phyloP scores from a whole-genome alignment of 2,888 invertebrate species.

The Microctonus aethiopoides region DNA sequence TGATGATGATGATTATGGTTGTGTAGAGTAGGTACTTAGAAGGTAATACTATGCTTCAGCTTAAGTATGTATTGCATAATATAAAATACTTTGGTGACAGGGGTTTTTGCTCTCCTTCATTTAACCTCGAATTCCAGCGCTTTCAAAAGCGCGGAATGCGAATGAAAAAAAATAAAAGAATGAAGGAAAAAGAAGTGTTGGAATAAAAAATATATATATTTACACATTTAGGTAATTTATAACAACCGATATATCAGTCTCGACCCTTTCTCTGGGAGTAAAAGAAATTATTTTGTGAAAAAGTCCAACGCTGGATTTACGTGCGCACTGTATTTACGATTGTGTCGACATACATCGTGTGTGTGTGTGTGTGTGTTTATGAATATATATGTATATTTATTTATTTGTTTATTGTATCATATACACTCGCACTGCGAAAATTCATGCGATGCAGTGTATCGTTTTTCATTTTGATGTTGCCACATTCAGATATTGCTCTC shows the following conservation, averaged over 20 bases:
- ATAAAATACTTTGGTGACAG: too few species aligned
- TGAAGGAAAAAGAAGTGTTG: neutral
- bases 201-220: neutral
- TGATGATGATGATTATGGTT: neutral
- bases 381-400: neutral
- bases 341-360: neutral
- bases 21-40: neutral
- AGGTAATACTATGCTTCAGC: neutral
- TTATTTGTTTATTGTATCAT: neutral
- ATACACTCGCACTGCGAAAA: neutral
- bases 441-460: neutral
- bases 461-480: neutral
- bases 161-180: neutral
- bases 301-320: slow-evolving; percentile 37
- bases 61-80: too few species aligned
- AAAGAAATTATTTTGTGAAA: slow-evolving; percentile 48
- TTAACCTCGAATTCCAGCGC: slow-evolving; percentile 42
- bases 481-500: neutral
- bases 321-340: slow-evolving; percentile 40
- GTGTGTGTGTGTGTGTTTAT: neutral
- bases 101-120: slow-evolving; percentile 20
- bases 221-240: slow-evolving; percentile 51
- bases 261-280: slow-evolving; percentile 27
- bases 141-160: slow-evolving; percentile 37
- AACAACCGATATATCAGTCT: slow-evolving; percentile 49